These are phyloP conservation scores for Enteromius afrohamiltoni DNA, from an alignment of 2,797 vertebrate genomes.

Conservation along the genomic window DNA sequence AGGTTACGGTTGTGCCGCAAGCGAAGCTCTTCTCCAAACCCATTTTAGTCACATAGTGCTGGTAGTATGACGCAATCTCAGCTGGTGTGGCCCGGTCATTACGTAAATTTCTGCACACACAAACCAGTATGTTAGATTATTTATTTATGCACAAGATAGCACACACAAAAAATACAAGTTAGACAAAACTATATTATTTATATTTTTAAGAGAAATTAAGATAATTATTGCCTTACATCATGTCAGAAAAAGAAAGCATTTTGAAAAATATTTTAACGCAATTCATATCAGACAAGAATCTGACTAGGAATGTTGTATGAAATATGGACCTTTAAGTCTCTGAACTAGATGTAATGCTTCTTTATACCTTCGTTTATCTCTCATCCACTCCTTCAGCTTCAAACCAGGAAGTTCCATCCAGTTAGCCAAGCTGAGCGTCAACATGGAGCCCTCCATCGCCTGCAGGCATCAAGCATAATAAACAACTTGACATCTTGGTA, in stretches of 20 bases:
- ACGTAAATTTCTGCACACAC: conserved; percentile 72
- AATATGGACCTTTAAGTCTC: background rate
- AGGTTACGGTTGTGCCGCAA: conserved; percentile 75
- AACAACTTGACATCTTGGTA: background rate
- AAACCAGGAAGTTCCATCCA: conserved; percentile 86
- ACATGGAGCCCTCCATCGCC: conserved; percentile 85
- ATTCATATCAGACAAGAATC: background rate
- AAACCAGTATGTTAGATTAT: background rate
- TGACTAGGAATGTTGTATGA: background rate
- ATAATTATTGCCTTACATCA: background rate
- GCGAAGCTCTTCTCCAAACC: conserved; percentile 78
- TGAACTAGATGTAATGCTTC: background rate
- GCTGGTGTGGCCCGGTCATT: conserved; percentile 82
- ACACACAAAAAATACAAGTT: background rate
- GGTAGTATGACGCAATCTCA: conserved; percentile 83
- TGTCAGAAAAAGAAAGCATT: background rate
- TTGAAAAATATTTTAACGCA: background rate
- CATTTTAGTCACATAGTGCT: conserved; percentile 81
- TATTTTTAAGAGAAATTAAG: background rate
- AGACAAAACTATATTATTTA: background rate
- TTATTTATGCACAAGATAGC: background rate
- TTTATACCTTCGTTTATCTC: conserved; percentile 82
- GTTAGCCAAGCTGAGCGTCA: conserved; percentile 82
- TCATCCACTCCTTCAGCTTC: conserved; percentile 84
- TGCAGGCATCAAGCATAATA: conserved; percentile 53